Evolutionary conservation across 2,113 vertebrate species (phyloP).

Genomic region (Sphaerodactylus townsendi): DNA sequence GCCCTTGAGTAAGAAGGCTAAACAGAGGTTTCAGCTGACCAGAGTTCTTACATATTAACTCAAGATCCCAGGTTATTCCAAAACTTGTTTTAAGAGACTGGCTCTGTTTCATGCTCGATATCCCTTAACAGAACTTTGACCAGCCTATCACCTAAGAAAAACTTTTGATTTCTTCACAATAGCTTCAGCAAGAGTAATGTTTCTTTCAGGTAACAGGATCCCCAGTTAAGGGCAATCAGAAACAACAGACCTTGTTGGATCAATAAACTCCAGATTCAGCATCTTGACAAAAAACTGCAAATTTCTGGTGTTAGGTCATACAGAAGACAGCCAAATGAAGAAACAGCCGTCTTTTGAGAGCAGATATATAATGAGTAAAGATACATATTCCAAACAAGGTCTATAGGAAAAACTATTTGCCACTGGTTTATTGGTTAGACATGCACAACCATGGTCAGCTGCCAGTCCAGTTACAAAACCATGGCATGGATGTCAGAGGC

Average conservation of each 20-base stretch:
- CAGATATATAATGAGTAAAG: not conserved
- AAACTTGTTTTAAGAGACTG: not conserved
- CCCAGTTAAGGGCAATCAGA: not conserved
- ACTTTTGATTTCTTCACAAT: not conserved
- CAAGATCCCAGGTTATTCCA: not conserved
- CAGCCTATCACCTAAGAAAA: not conserved
- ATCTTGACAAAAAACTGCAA: not conserved
- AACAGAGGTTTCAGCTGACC: not conserved
- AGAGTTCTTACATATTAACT: slow-evolving; percentile 7
- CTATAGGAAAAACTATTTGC: not conserved
- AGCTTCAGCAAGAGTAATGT: not conserved
- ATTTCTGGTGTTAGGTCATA: not conserved
- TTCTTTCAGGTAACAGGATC: not conserved
- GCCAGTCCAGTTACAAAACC: not conserved
- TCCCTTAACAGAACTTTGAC: not conserved
- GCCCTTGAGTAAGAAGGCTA: not conserved
- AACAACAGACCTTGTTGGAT: not conserved
- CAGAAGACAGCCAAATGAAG: no score
- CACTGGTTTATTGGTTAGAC: not conserved
- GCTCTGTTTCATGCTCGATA: not conserved
- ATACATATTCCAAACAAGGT: not conserved
- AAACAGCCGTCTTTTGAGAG: not conserved
- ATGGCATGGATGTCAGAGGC: not conserved
- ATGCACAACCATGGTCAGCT: not conserved
- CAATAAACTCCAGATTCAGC: not conserved